Percentiles rank a stretch among this genome's conserved stretches.
Conservation (phyloP, 2,888 invertebrate species). For the Nowickia ferox region DNA sequence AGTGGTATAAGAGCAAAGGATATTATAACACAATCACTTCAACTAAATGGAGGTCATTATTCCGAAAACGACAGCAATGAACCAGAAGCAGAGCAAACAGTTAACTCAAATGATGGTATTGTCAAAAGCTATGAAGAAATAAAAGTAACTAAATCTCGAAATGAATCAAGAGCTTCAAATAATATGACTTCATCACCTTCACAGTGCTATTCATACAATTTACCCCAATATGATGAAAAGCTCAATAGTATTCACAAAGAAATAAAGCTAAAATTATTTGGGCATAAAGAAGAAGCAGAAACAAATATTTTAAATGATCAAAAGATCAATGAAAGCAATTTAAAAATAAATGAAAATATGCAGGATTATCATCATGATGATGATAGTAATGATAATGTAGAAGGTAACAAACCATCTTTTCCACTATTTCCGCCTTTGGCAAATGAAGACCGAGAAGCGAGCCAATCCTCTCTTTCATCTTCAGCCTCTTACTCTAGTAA, state of each 20-base stretch:
- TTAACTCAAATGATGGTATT: slow-evolving; percentile 16
- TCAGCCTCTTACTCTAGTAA: slow-evolving; percentile 74
- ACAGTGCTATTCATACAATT: slow-evolving; percentile 4
- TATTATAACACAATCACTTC: neutral
- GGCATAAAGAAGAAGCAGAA: neutral
- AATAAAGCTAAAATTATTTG: neutral
- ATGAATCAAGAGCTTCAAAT: slow-evolving; percentile 16
- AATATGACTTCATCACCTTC: neutral
- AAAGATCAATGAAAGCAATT: slow-evolving; percentile 39
- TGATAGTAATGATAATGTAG: neutral
- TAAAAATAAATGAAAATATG: slow-evolving; percentile 47
- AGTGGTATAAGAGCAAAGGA: neutral
- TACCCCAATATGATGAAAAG: slow-evolving; percentile 42
- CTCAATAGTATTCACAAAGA: neutral
- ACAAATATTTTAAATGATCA: neutral
- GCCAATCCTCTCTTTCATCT: slow-evolving; percentile 70
- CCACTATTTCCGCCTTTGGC: neutral
- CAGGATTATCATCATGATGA: slow-evolving; percentile 6
- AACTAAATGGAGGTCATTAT: slow-evolving; percentile 66
- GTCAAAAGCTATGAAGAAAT: slow-evolving; percentile 31
- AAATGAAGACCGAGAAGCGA: slow-evolving; percentile 67
- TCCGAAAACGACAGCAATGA: slow-evolving; percentile 17
- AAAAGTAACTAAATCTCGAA: neutral
- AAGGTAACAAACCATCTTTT: neutral
- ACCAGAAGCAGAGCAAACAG: neutral